Conservation (phyloP, 2,888 invertebrate species). For the Patella ulyssiponensis region DNA sequence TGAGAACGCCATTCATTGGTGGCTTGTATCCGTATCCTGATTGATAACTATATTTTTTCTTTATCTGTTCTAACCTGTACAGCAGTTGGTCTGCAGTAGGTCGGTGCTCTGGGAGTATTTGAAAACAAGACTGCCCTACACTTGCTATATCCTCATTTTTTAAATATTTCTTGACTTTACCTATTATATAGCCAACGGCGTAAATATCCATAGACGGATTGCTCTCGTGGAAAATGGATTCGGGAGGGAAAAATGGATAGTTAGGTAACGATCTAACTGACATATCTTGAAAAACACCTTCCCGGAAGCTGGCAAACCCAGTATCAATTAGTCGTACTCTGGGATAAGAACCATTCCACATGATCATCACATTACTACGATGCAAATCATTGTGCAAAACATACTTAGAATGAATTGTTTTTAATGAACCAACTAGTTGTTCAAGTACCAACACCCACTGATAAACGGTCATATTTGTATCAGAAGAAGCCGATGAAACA, state of each 20-base stretch:
- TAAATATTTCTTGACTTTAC: constrained; percentile 6
- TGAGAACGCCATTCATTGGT: neutral
- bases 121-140: neutral
- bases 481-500: constrained; percentile 17
- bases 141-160: neutral
- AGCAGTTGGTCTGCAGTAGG: neutral
- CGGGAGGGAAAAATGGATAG: constrained; percentile 28
- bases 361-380: constrained; percentile 28
- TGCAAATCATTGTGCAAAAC: constrained; percentile 36
- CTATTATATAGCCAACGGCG: constrained; percentile 25
- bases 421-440: constrained; percentile 17
- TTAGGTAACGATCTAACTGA: neutral
- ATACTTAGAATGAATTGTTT: constrained; percentile 22
- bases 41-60: neutral
- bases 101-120: neutral
- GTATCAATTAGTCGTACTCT: constrained; percentile 30
- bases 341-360: neutral
- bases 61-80: neutral
- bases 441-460: constrained; percentile 31
- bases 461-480: neutral
- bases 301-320: constrained; percentile 30
- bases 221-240: neutral
- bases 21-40: neutral
- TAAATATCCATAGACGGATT: constrained; percentile 23
- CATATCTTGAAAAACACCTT: constrained; percentile 19